Percentiles rank a stretch among this genome's conserved stretches.
phyloP scores from a whole-genome alignment of 2,888 invertebrate species.

The Zootermopsis nevadensis region DNA sequence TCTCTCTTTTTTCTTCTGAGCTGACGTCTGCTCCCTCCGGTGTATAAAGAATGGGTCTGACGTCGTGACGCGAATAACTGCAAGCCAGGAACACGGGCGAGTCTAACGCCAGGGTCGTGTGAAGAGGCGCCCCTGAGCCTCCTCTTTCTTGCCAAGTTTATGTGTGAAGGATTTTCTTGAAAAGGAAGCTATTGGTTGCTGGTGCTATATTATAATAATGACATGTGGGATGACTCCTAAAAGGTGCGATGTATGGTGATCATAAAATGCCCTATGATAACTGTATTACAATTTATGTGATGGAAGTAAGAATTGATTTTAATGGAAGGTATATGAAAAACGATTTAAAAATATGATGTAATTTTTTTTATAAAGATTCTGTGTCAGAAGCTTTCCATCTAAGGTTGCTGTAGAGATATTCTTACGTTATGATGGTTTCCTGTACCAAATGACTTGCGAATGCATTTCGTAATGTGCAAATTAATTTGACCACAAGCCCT shows the following conservation, averaged over 20 bases:
- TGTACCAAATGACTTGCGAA: too few relatives aligned
- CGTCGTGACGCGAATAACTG: conserved; percentile 63
- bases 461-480: too few relatives aligned
- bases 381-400: too few relatives aligned
- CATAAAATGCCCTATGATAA: background rate
- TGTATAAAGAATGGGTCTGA: conserved; percentile 64
- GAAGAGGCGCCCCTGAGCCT: background rate
- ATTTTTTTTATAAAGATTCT: too few relatives aligned
- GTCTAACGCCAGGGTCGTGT: background rate
- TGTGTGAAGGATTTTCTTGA: conserved; percentile 11
- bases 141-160: conserved; percentile 32
- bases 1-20: conserved; percentile 22
- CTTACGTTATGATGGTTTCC: too few relatives aligned
- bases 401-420: too few relatives aligned
- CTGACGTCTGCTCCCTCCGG: conserved; percentile 59
- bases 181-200: background rate
- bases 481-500: too few relatives aligned
- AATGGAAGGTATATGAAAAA: background rate
- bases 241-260: background rate
- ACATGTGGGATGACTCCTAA: too few relatives aligned
- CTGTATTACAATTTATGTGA: background rate
- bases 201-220: background rate
- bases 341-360: background rate
- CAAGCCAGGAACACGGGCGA: background rate
- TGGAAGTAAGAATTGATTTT: background rate